Percentiles rank a stretch among this genome's conserved stretches.
Evolutionary conservation across 2,113 vertebrate genomes (phyloP).

Genomic region (Tor tambroides): DNA sequence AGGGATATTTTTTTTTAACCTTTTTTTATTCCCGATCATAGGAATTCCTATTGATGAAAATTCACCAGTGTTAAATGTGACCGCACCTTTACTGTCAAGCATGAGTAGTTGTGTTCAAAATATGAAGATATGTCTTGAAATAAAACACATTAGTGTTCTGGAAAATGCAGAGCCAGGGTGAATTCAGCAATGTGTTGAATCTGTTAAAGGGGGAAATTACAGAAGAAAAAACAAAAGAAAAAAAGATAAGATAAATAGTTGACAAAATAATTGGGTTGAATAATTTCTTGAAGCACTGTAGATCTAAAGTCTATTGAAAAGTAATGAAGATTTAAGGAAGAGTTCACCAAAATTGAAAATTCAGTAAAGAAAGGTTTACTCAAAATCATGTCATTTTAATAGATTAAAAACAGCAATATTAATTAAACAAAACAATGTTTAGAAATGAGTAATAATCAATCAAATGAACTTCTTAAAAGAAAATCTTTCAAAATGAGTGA

Average conservation of each 20-base stretch:
- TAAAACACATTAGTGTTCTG: not conserved
- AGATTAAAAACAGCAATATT: not conserved
- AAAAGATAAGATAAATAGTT: too few relatives aligned
- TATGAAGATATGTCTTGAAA: not conserved
- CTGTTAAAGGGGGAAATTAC: too few relatives aligned
- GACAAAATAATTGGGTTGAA: too few relatives aligned
- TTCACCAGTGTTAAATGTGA: not conserved
- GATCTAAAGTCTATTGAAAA: not conserved
- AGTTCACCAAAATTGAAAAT: not conserved
- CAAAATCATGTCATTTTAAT: not conserved
- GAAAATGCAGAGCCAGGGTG: too few relatives aligned
- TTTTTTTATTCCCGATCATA: not conserved
- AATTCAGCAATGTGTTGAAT: not conserved
- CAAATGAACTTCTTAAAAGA: not conserved
- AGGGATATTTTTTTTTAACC: too few relatives aligned
- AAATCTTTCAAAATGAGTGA: not conserved
- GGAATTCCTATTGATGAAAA: not conserved
- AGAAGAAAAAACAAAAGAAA: too few relatives aligned
- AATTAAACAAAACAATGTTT: not conserved
- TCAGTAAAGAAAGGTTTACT: not conserved
- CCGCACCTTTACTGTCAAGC: not conserved
- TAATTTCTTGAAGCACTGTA: not conserved
- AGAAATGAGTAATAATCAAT: not conserved
- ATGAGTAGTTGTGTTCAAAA: not conserved
- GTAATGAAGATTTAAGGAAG: not conserved